Conservation (phyloP, 2,888 invertebrate genomes). For the Endotricha flammealis region DNA sequence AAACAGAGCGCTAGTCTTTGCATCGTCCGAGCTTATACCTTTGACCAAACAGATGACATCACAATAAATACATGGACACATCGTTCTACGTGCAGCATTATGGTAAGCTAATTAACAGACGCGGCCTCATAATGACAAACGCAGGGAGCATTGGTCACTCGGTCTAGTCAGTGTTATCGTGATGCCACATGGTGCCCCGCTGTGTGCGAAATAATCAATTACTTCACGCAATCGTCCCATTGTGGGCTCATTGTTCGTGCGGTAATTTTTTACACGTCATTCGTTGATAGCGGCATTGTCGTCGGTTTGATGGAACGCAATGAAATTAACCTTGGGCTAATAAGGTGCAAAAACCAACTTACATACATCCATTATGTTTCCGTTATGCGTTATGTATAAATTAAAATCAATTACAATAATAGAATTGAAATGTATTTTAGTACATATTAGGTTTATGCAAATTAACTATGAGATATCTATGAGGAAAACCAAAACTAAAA, state of each 20-base stretch:
- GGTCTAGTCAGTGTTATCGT: background rate
- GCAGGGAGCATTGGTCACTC: background rate
- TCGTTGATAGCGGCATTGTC: no score
- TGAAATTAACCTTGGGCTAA: no score
- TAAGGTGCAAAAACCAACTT: no score
- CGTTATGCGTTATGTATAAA: no score
- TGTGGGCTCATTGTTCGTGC: constrained; percentile 62
- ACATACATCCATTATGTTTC: no score
- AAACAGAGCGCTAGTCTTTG: constrained; percentile 36
- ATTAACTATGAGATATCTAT: no score
- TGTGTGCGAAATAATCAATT: constrained; percentile 15
- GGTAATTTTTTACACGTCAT: constrained; percentile 9
- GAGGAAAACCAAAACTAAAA: no score
- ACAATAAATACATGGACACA: constrained; percentile 1
- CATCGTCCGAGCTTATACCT: constrained; percentile 44
- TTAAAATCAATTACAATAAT: no score
- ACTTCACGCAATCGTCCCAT: constrained; percentile 22
- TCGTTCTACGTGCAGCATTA: background rate
- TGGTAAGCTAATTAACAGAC: constrained; percentile 11
- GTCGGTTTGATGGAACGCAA: no score
- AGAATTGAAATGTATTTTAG: no score
- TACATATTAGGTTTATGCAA: no score
- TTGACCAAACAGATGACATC: constrained; percentile 26
- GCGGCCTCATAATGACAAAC: background rate
- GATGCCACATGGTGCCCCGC: constrained; percentile 8